Percentiles rank a stretch among this genome's conserved stretches.
phyloP scores from a whole-genome alignment of 1,140 invertebrate genomes.

The Anastatus disparis region DNA sequence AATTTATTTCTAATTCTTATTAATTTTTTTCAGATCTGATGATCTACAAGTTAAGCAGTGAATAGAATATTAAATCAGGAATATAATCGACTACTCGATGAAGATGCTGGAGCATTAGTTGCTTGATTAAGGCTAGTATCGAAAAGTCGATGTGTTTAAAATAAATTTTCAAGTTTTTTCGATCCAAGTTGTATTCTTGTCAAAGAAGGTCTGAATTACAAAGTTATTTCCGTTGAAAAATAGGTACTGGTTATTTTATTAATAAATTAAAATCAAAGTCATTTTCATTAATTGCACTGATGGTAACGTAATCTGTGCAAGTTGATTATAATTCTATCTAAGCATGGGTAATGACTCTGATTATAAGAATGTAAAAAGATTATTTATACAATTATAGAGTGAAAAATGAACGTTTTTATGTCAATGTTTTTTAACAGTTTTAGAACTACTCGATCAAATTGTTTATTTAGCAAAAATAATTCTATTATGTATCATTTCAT shows the following conservation, averaged over 20 bases:
- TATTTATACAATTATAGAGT: constrained; percentile 24
- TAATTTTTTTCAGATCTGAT: constrained; percentile 57
- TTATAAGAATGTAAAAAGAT: constrained; percentile 26
- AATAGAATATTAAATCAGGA: constrained; percentile 41
- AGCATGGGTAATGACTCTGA: constrained; percentile 23
- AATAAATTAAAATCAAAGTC: not conserved
- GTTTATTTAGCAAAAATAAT: constrained; percentile 30
- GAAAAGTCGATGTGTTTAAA: constrained; percentile 45
- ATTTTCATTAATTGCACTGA: not conserved
- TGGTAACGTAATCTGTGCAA: not conserved
- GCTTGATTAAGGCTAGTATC: constrained; percentile 4
- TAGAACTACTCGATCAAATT: constrained; percentile 8
- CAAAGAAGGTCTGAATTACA: constrained; percentile 21
- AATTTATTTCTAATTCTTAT: constrained; percentile 33
- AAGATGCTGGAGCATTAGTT: not conserved
- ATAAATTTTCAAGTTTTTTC: constrained; percentile 55
- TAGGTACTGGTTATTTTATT: constrained; percentile 30
- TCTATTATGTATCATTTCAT: constrained; percentile 32
- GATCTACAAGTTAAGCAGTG: constrained; percentile 43
- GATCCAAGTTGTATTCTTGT: constrained; percentile 46
- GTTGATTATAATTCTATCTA: constrained; percentile 8
- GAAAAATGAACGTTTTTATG: constrained; percentile 4
- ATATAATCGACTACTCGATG: constrained; percentile 16
- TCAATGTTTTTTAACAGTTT: constrained; percentile 17
- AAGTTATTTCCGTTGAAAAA: constrained; percentile 17